These are phyloP conservation scores for Sycobia sp. DNA, from an alignment of 1,140 invertebrate species.

Conservation along the genomic window DNA sequence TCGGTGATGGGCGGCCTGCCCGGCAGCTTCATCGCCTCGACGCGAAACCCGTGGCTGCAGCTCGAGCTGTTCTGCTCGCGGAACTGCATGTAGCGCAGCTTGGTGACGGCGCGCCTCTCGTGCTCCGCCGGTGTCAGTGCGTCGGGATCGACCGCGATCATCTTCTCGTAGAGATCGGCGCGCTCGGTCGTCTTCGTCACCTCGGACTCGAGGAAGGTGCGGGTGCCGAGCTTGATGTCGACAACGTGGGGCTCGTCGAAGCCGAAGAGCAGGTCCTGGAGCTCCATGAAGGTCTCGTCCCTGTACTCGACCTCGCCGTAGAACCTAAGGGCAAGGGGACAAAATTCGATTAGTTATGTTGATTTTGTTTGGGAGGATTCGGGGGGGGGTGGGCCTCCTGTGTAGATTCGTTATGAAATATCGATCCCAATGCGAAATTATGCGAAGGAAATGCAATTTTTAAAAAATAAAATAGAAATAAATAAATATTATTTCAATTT, in stretches of 20 bases:
- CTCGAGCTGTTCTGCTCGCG: constrained; percentile 92
- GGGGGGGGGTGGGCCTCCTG: no score
- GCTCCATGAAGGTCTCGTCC: constrained; percentile 86
- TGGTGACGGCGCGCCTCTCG: constrained; percentile 79
- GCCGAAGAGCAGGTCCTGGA: constrained; percentile 85
- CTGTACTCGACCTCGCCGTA: constrained; percentile 85
- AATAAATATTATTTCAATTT: no score
- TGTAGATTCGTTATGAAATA: no score
- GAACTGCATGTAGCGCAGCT: constrained; percentile 94
- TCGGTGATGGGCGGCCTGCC: constrained; percentile 77
- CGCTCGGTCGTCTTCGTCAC: constrained; percentile 82
- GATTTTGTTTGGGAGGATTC: no score
- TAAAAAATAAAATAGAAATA: no score
- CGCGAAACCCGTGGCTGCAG: constrained; percentile 89
- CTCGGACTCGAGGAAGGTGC: constrained; percentile 93
- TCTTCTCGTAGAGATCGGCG: constrained; percentile 85
- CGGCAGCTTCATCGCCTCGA: constrained; percentile 91
- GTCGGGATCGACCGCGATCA: constrained; percentile 88
- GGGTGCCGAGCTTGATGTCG: constrained; percentile 91
- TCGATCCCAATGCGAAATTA: no score
- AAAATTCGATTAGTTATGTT: no score
- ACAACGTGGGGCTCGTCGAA: constrained; percentile 88
- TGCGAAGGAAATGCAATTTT: no score
- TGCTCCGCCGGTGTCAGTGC: constrained; percentile 87
- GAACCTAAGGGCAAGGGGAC: no score